Percentiles rank a stretch among this genome's conserved stretches.
Evolutionary conservation across 2,113 vertebrate species (phyloP).

Genomic region (Rhadina sibilatrix): DNA sequence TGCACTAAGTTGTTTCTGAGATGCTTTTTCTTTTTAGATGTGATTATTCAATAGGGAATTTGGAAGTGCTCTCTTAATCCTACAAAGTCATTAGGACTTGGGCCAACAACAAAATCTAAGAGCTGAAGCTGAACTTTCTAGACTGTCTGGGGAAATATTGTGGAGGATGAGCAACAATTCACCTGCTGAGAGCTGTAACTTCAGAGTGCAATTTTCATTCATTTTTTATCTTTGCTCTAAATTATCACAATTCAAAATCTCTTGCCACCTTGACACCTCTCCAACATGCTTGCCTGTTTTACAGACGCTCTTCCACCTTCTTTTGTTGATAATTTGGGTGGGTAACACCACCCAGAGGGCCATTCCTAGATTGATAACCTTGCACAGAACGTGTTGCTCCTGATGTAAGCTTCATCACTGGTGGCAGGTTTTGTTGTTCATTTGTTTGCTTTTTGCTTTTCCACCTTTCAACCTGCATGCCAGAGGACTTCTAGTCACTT

Average conservation of each 20-base stretch:
- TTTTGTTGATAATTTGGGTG: not conserved
- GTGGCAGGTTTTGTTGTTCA: not conserved
- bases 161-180: not conserved
- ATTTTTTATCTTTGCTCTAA: not conserved
- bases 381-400: fast-evolving
- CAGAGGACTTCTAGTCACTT: not conserved
- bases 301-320: not conserved
- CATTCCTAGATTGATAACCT: not conserved
- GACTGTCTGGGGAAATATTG: not conserved
- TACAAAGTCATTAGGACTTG: not conserved
- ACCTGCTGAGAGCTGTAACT: not conserved
- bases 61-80: not conserved
- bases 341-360: not conserved
- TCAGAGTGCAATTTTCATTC: not conserved
- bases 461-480: not conserved
- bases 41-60: not conserved
- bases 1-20: not conserved
- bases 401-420: not conserved
- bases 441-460: not conserved
- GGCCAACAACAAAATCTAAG: not conserved
- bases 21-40: not conserved
- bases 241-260: not conserved
- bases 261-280: not conserved
- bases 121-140: not conserved
- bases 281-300: not conserved